Evolutionary conservation across 2,888 invertebrate species (phyloP), one percentile per base, ranked within the genome.

Genomic region (Aethes cnicana): DNA sequence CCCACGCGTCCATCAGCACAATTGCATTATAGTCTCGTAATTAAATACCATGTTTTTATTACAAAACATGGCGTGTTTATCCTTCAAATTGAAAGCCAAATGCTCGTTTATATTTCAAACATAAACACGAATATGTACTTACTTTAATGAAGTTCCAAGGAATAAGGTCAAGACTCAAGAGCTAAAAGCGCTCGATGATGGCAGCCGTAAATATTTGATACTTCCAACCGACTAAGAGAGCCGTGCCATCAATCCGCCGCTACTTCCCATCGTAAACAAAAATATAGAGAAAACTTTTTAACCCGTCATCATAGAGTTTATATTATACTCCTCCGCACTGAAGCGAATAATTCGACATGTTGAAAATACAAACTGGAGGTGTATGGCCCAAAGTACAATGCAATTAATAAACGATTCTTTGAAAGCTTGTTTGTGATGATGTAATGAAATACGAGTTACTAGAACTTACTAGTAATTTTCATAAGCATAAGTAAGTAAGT

Each of bases 261-360:
- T 75, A 79, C 81, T 83, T 74, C 69, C 62, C 68, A 83, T 69
- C 72, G 72, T 84, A 87, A 87, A 87, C 86, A 87, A 86, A 83
- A 87, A 85, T 84, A 85, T 69, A 65, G 74, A 74, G 82, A 84
- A n/a, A n/a, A 82, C 84, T 86, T 86, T 87, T 85, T 81, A 85
- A 86, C 81, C 76, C 79, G 73, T 81, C 80, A 50, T 52, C 44
- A 76, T 81, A 75, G 71, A 72, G 62, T 69, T 66, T 68, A 64
- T 61, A n/a, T n/a, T n/a, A 64, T 65, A 65, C 66, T 64, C 65
- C 63, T 68, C 47, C 9, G 35, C 39, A 43, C 47, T 43, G 78
- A 75, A 67, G 81, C 86, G 81, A 87, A 87, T 86, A 78, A 86
- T 84, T 84, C 77, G 75, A 78, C 72, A 76, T 78, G 81, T 78